A percentile compares a stretch with the other conserved stretches of the same genome.
phyloP scores from a whole-genome alignment of 1,140 invertebrate genomes.

The Pogonus chalceus region DNA sequence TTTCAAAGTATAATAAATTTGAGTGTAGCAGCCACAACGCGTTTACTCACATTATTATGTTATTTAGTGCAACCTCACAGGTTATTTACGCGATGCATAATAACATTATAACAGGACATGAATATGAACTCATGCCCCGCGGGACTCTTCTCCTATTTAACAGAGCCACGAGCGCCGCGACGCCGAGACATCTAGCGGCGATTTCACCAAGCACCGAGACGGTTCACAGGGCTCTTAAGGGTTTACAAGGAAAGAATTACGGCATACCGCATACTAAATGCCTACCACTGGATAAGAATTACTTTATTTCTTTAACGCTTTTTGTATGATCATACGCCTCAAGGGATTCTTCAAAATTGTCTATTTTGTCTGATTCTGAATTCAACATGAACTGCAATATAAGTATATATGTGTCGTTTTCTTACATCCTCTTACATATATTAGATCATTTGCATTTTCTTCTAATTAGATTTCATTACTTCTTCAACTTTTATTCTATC shows the following conservation, averaged over 20 bases:
- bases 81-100: slow-evolving; percentile 11
- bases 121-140: background rate
- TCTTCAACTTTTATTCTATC: too few relatives aligned
- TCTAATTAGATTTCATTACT: too few relatives aligned
- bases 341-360: too few relatives aligned
- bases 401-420: too few relatives aligned
- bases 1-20: slow-evolving; percentile 5
- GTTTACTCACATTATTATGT: slow-evolving; percentile 12
- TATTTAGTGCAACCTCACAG: slow-evolving; percentile 9
- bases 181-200: slow-evolving; percentile 1
- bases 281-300: slow-evolving; percentile 2
- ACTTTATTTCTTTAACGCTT: slow-evolving; percentile 2
- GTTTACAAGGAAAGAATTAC: slow-evolving; percentile 1
- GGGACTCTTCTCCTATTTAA: slow-evolving; percentile 6
- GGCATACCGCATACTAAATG: background rate
- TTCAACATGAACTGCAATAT: too few relatives aligned
- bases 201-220: background rate
- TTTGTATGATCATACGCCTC: too few relatives aligned
- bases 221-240: background rate
- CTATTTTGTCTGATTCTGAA: too few relatives aligned
- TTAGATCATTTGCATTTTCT: too few relatives aligned
- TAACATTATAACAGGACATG: slow-evolving; percentile 10
- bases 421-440: too few relatives aligned
- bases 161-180: background rate
- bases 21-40: background rate